Evolutionary conservation across 2,113 vertebrate species (phyloP), one percentile per base, ranked within the genome.

Genomic region (Willisornis vidua): DNA sequence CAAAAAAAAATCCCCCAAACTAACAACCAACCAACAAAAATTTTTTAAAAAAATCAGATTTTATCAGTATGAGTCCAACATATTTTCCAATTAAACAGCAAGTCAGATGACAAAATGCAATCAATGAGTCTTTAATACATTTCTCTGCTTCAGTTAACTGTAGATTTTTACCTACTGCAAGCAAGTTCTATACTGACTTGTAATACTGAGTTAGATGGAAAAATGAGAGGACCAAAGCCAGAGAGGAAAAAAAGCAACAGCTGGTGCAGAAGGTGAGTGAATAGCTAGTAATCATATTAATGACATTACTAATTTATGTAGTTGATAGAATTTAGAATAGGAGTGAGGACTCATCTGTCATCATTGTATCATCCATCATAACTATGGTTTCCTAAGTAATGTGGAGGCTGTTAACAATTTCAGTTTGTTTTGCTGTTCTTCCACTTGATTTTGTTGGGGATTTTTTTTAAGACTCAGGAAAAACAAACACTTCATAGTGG

Each of bases 241-340:
- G 85, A 20, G 41, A 13, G 14, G 6, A 83, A 87, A 90, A 91
- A 96, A 94, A 58, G 8, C 66, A 91, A 71, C 94, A 96, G 94
- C 78, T 97, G 91, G 68, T 70, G 51, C 78, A 91, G 89, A 96
- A 94, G 49, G 78, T 80, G 78, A 73, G 59, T 43, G 78, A 91
- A 87, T 35, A 85, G 41, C n/a, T 85, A 96, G 85, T 88, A 93
- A 95, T 95, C 75, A 95, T 85, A 96, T 88, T 90, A 77, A 94
- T 96, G 91, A 91, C 89, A 77, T 93, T 93, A 73, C 78, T 94
- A 85, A 94, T 96, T 96, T 93, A 90, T 83, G 72, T 83, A 77
- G 91, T 43, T 95, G 87, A 92, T 74, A 81, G 77, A 85, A 94
- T 87, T 96, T 95, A 94, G 87, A 94, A 94, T 39, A 73, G 29